phyloP scores from a whole-genome alignment of 2,888 invertebrate species.

The Saturnia japonica region DNA sequence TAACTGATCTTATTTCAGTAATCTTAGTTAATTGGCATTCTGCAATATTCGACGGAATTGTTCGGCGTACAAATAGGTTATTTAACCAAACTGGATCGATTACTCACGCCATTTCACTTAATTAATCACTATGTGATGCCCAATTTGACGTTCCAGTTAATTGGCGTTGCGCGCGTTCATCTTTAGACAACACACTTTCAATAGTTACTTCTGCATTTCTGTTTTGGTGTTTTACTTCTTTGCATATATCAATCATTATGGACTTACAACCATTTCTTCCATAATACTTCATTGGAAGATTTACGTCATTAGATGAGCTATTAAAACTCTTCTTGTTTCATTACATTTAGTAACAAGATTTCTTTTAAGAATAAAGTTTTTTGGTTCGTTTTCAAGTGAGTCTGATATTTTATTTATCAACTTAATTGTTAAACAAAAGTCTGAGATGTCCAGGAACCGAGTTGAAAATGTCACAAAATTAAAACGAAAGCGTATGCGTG shows the following conservation, averaged over 20 bases:
- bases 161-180: slow-evolving; percentile 15
- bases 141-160: slow-evolving; percentile 24
- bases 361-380: too few relatives aligned
- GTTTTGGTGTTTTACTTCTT: not conserved
- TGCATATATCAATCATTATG: not conserved
- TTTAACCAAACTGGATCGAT: slow-evolving; percentile 26
- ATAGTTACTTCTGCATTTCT: not conserved
- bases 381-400: too few relatives aligned
- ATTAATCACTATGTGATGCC: slow-evolving; percentile 26
- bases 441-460: too few relatives aligned
- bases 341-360: too few relatives aligned
- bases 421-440: too few relatives aligned
- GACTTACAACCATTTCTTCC: not conserved
- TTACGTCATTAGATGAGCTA: not conserved
- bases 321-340: not conserved
- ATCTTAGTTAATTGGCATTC: slow-evolving; percentile 29
- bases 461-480: too few relatives aligned
- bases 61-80: slow-evolving; percentile 23
- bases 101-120: slow-evolving; percentile 29
- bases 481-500: too few relatives aligned
- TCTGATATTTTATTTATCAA: too few relatives aligned
- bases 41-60: slow-evolving; percentile 22
- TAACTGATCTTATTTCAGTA: slow-evolving; percentile 24
- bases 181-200: not conserved
- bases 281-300: not conserved